A percentile compares a stretch with the other conserved stretches of the same genome.
Conservation (phyloP, 2,888 invertebrate genomes). For the Tipula lateralis region DNA sequence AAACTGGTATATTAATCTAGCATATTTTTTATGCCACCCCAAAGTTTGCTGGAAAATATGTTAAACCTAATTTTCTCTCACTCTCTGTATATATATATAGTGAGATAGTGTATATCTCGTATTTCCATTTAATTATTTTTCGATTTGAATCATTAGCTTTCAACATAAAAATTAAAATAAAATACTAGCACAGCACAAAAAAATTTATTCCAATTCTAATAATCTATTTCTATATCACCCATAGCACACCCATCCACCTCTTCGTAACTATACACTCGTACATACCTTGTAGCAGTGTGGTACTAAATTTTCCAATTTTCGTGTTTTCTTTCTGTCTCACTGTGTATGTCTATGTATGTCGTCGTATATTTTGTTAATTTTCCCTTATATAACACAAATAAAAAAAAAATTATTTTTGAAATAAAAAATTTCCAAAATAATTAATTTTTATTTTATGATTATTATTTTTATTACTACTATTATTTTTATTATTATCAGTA, state of each 20-base stretch:
- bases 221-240: background rate
- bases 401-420: background rate
- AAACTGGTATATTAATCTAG: background rate
- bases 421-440: background rate
- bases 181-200: background rate
- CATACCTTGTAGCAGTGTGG: background rate
- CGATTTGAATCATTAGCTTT: constrained; percentile 19
- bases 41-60: background rate
- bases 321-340: background rate
- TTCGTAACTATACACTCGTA: background rate
- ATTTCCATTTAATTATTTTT: constrained; percentile 7
- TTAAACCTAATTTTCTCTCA: background rate
- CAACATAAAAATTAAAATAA: constrained; percentile 19
- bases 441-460: constrained; percentile 24
- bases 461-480: constrained; percentile 19
- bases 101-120: background rate
- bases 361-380: constrained; percentile 9
- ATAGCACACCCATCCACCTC: background rate
- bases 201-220: background rate
- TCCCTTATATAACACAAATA: background rate
- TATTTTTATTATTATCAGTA: constrained; percentile 24
- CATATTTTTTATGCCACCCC: background rate
- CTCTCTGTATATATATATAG: too few species aligned
- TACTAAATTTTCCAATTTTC: constrained; percentile 12
- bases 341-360: background rate